These are phyloP conservation scores for Tethea ocularis DNA, from an alignment of 2,888 invertebrate species.

Conservation along the genomic window DNA sequence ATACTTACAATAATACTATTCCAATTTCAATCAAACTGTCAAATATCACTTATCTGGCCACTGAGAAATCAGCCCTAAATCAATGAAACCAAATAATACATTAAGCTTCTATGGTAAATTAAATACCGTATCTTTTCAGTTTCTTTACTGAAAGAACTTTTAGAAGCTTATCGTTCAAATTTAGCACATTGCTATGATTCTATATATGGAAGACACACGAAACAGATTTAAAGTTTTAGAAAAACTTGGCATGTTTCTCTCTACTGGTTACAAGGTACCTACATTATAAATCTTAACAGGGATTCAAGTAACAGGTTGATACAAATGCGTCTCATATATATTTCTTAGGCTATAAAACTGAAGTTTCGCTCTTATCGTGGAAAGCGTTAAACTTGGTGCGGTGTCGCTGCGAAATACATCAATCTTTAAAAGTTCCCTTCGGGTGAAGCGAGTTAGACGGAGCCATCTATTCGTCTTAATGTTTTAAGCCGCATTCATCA, in stretches of 20 bases:
- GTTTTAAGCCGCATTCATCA: constrained; percentile 52
- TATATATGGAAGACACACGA: constrained; percentile 1
- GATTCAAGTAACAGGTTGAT: constrained; percentile 45
- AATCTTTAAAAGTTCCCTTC: constrained; percentile 53
- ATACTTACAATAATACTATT: no score
- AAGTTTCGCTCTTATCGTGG: constrained; percentile 45
- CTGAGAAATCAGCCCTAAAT: no score
- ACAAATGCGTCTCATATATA: constrained; percentile 34
- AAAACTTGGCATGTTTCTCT: constrained; percentile 12
- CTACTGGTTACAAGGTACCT: constrained; percentile 11
- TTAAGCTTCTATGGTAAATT: background rate
- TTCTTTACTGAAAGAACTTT: background rate
- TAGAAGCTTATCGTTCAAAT: background rate
- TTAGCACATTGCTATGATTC: background rate
- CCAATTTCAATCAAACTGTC: no score
- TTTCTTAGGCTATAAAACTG: constrained; percentile 44
- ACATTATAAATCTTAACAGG: constrained; percentile 35
- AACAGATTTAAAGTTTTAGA: constrained; percentile 11
- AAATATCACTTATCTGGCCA: no score
- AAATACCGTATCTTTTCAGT: background rate
- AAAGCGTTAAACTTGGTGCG: constrained; percentile 36
- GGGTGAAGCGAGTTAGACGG: constrained; percentile 27
- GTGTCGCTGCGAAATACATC: constrained; percentile 60
- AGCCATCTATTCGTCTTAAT: constrained; percentile 51
- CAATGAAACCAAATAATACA: background rate